Percentiles rank a stretch among this genome's conserved stretches.
Conservation (phyloP, 2,888 invertebrate genomes). For the Ernsta delagoae region DNA sequence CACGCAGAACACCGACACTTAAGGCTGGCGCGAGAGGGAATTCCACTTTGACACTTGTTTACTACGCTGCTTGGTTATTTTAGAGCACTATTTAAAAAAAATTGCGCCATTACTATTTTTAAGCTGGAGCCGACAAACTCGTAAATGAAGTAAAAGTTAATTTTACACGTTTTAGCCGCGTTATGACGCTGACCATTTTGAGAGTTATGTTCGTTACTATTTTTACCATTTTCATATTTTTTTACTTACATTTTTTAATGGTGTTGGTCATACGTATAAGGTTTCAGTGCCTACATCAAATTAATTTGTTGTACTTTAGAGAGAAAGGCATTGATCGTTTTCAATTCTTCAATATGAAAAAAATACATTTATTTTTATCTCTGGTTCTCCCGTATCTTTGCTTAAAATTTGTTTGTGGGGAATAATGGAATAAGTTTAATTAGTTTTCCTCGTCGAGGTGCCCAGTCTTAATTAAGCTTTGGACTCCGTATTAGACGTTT, state of each 20-base stretch:
- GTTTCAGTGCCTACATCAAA: too few species aligned
- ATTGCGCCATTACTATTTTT: conserved; percentile 20
- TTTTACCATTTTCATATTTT: too few species aligned
- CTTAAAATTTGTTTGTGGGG: conserved; percentile 68
- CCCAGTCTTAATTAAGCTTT: conserved; percentile 53
- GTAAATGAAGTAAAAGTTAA: conserved; percentile 32
- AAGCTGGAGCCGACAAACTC: background rate
- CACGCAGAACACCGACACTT: conserved; percentile 23
- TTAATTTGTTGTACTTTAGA: too few species aligned
- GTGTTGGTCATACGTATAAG: too few species aligned
- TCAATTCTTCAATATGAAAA: too few species aligned
- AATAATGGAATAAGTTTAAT: conserved; percentile 81
- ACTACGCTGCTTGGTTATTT: conserved; percentile 32
- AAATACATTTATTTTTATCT: conserved; percentile 4
- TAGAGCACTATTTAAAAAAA: conserved; percentile 35
- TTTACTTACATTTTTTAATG: too few species aligned
- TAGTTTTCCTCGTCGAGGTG: conserved; percentile 43
- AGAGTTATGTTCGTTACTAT: background rate
- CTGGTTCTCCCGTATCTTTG: conserved; percentile 42
- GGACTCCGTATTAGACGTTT: conserved; percentile 60
- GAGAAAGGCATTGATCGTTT: too few species aligned
- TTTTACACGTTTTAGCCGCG: conserved; percentile 24
- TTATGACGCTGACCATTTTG: conserved; percentile 4
- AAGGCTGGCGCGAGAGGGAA: conserved; percentile 19
- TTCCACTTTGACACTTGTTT: conserved; percentile 35